phyloP scores from a whole-genome alignment of 2,113 vertebrate genomes.

The Phaetusa simplex region DNA sequence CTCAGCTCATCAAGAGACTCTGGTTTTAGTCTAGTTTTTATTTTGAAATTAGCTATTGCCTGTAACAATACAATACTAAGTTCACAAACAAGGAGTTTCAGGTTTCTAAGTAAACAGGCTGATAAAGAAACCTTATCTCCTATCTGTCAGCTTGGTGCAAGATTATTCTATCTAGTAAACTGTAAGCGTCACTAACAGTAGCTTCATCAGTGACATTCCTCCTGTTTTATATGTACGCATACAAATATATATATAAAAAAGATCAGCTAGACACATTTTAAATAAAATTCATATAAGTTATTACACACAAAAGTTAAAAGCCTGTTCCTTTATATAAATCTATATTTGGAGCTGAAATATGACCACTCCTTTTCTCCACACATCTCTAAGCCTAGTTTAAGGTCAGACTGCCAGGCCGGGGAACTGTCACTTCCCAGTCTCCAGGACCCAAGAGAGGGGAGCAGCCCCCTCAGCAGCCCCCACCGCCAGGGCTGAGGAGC shows the following conservation, averaged over 20 bases:
- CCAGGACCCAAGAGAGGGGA: neutral
- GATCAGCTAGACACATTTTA: neutral
- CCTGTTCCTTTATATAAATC: neutral
- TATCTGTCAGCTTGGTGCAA: neutral
- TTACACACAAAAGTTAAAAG: neutral
- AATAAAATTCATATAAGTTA: neutral
- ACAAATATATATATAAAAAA: neutral
- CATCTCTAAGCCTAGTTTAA: neutral
- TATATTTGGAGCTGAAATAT: neutral
- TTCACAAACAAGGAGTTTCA: neutral
- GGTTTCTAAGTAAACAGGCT: neutral
- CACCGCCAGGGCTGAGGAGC: neutral
- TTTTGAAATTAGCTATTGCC: neutral
- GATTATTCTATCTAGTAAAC: neutral
- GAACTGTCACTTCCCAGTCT: neutral
- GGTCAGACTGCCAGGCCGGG: neutral
- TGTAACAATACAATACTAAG: neutral
- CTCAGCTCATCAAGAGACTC: neutral
- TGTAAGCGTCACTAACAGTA: neutral
- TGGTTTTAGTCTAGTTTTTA: neutral
- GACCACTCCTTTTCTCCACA: neutral
- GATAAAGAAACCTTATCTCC: neutral
- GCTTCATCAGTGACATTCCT: neutral
- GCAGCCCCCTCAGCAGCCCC: neutral
- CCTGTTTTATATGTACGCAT: neutral